Evolutionary conservation across 2,113 vertebrate genomes (phyloP), one percentile per base, ranked within the genome.

Genomic region (Jaculus jaculus): DNA sequence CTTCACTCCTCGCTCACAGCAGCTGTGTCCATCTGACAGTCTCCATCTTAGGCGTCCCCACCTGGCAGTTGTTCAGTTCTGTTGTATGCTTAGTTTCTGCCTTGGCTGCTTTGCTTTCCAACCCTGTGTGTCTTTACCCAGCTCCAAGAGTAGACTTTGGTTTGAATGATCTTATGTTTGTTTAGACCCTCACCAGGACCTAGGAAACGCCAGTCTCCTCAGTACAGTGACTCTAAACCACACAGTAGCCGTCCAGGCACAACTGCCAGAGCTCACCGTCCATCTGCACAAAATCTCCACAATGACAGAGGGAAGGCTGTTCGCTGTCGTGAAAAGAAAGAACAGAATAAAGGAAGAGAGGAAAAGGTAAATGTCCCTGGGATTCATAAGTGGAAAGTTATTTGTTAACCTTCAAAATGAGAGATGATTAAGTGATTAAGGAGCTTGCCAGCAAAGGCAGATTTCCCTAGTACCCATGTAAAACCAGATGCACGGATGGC

Each of bases 261-360:
- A 10, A 97, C 98, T 7, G 98, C 97, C 80, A 98, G 98, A 95
- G 98, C 97, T 88, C 98, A 99, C 92, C 98, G 99, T 3, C 98
- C 99, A 1, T 98, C 98, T 0, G 97, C 98, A 11, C 98, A 99
- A 4, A 98, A 97, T 75, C 87, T 97, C 91, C 99, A 98, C 7
- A 98, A 60, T 6, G 99, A 99, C 72, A 98, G 98, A 97, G 98
- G 97, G 81, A 99, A 98, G 96, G 93, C 97, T 0, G 96, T 98
- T 84, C 99, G 98, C 39, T 97, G 97, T 95, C 99, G 99, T 94
- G 99, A 99, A 58, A 99, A 98, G 97, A 99, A 98, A 95, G 99
- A 99, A 39, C 98, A 97, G 21, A 98, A 97, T 94, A 99, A 98
- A 98, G 97, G 98, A 92, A 99, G 98, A 97, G 99, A 99, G 3